Evolutionary conservation across 2,113 vertebrate genomes (phyloP).

Genomic region (Kryptolebias marmoratus): DNA sequence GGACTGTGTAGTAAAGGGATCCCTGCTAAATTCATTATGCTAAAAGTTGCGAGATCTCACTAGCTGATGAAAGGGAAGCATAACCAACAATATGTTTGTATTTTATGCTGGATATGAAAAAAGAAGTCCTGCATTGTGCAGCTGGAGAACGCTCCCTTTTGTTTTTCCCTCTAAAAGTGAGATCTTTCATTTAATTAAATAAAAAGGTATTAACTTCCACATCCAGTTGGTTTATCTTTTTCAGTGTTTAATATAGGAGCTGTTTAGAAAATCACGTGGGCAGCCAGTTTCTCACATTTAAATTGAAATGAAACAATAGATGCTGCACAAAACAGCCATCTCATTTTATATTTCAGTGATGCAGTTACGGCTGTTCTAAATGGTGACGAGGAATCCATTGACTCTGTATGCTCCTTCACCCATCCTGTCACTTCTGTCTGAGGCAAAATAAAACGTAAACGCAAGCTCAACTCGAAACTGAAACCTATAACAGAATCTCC

Average conservation of each 20-base stretch:
- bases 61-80: conserved; percentile 63
- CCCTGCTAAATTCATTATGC: conserved; percentile 79
- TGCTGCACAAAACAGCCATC: no score
- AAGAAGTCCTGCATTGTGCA: conserved; percentile 5
- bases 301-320: no score
- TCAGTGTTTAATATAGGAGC: not conserved
- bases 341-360: no score
- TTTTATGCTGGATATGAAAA: conserved; percentile 21
- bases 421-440: no score
- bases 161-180: not conserved
- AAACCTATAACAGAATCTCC: not conserved
- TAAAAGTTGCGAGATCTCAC: conserved; percentile 77
- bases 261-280: not conserved
- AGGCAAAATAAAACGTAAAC: no score
- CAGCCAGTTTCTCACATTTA: no score
- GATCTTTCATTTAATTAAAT: not conserved
- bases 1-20: conserved; percentile 71
- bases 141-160: conserved; percentile 6
- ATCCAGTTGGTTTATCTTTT: not conserved
- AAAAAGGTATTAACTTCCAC: not conserved
- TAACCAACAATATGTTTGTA: conserved; percentile 28
- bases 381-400: not conserved
- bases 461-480: not conserved
- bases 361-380: not conserved
- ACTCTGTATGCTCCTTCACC: no score